Evolutionary conservation across 2,797 vertebrate genomes (phyloP).

Genomic region (Thamnophis elegans): DNA sequence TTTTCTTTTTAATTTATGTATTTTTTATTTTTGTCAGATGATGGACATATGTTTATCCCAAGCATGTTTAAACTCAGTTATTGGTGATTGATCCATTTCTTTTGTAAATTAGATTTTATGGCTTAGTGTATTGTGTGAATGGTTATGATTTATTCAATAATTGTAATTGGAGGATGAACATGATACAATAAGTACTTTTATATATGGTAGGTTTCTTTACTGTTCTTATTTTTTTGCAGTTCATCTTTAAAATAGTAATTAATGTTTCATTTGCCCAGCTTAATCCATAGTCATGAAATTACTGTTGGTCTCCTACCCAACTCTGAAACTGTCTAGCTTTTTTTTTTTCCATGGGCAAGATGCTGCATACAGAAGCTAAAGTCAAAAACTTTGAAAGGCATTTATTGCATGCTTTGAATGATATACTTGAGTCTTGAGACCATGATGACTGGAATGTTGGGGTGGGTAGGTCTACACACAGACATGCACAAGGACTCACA

Average conservation of each 20-base stretch:
- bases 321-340: neutral
- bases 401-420: neutral
- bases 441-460: neutral
- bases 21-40: neutral
- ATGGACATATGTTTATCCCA: neutral
- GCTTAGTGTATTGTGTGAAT: neutral
- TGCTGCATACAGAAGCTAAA: neutral
- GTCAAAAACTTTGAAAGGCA: neutral
- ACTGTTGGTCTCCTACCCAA: neutral
- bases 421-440: neutral
- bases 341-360: neutral
- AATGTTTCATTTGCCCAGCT: neutral
- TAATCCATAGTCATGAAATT: neutral
- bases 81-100: neutral
- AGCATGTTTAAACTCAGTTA: neutral
- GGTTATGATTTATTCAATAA: neutral
- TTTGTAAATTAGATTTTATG: neutral
- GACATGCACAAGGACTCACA: neutral
- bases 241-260: neutral
- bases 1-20: neutral
- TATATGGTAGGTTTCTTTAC: neutral
- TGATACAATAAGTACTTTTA: neutral
- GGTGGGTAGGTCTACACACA: neutral
- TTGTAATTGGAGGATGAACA: neutral
- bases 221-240: neutral